phyloP scores from a whole-genome alignment of 1,140 invertebrate genomes.

The Calycopis cecrops region DNA sequence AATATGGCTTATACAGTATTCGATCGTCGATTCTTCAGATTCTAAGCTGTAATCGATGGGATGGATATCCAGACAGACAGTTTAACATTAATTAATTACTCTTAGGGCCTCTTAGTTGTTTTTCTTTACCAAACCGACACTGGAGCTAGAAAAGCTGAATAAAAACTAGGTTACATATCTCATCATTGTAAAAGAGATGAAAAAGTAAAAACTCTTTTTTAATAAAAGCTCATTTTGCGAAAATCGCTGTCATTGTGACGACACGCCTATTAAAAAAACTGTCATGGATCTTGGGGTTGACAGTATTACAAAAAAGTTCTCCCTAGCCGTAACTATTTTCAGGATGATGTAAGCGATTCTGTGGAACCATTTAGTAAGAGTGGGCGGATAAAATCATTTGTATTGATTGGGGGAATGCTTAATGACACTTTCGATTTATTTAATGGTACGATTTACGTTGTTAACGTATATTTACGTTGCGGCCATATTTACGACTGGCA shows the following conservation, averaged over 20 bases:
- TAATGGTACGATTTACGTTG: conserved; percentile 20
- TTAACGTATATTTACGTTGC: conserved; percentile 12
- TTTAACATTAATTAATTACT: too few species aligned
- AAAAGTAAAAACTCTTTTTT: not conserved
- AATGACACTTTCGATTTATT: conserved; percentile 28
- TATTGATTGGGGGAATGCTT: conserved; percentile 16
- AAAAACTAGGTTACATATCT: too few species aligned
- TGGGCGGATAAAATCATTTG: conserved; percentile 13
- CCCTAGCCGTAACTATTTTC: conserved; percentile 1
- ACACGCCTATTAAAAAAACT: not conserved
- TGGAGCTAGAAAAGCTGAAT: too few species aligned
- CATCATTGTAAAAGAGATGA: too few species aligned
- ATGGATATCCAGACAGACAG: too few species aligned
- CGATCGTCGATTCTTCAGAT: too few species aligned
- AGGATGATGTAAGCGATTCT: conserved; percentile 14
- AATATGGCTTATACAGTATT: too few species aligned
- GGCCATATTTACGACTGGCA: conserved; percentile 9
- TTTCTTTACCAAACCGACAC: too few species aligned
- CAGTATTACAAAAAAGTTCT: conserved; percentile 5
- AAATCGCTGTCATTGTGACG: not conserved
- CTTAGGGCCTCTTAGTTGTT: too few species aligned
- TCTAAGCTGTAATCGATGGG: too few species aligned
- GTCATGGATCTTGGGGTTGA: conserved; percentile 1
- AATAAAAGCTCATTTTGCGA: not conserved
- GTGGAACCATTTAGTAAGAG: conserved; percentile 11